Conservation (phyloP, 2,113 vertebrate genomes). For the Rattus rattus region DNA sequence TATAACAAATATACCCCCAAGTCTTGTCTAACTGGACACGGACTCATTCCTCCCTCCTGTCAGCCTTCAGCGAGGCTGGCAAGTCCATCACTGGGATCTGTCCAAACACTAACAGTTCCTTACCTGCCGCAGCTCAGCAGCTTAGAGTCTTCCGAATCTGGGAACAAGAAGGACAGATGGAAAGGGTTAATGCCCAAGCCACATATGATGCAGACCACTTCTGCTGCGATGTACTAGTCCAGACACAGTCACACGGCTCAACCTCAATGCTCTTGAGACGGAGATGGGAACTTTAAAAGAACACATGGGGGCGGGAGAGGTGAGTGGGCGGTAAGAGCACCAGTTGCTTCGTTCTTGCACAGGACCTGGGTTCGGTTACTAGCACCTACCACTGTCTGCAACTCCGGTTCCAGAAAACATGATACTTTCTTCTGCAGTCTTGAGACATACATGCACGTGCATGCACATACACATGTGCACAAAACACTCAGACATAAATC, state of each 20-base stretch:
- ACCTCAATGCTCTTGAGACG: not conserved
- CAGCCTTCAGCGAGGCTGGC: not conserved
- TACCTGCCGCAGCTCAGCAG: not conserved
- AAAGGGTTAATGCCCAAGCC: not conserved
- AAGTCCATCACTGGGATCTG: not conserved
- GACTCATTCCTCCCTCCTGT: not conserved
- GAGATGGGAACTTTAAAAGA: not conserved
- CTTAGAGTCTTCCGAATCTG: not conserved
- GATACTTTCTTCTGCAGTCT: not conserved
- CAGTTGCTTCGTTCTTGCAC: not conserved
- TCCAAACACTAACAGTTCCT: not conserved
- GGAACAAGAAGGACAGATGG: not conserved
- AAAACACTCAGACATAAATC: not conserved
- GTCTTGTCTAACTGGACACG: not conserved
- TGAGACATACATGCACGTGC: not conserved
- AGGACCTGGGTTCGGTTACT: not conserved
- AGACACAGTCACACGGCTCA: not conserved
- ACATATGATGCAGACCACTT: not conserved
- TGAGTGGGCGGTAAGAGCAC: not conserved
- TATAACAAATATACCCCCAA: not conserved
- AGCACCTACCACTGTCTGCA: not conserved
- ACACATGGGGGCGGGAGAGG: not conserved
- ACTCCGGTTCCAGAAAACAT: not conserved
- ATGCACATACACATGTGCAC: not conserved
- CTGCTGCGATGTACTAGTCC: not conserved